phyloP scores from a whole-genome alignment of 2,113 vertebrate genomes.

The Scolopax mira region DNA sequence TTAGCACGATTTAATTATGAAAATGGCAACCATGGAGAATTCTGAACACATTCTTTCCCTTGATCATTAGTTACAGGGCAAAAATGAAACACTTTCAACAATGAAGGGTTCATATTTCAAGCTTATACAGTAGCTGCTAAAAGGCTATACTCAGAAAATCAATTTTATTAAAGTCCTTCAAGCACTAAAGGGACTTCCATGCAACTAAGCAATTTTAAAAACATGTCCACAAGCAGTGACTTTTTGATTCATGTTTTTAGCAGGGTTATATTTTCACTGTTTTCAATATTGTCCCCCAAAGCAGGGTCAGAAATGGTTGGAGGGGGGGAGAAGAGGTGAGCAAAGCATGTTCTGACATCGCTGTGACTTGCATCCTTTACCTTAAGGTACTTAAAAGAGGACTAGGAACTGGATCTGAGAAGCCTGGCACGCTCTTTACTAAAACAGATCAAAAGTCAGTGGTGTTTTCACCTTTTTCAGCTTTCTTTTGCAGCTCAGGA shows the following conservation, averaged over 20 bases:
- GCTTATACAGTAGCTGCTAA: slow-evolving; percentile 95
- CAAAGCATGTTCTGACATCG: slow-evolving; percentile 38
- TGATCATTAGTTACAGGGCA: slow-evolving; percentile 94
- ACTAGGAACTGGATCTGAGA: slow-evolving; percentile 37
- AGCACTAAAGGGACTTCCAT: slow-evolving; percentile 94
- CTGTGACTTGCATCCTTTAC: slow-evolving; percentile 55
- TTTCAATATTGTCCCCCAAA: slow-evolving; percentile 88
- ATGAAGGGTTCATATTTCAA: slow-evolving; percentile 99
- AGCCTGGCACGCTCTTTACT: not conserved
- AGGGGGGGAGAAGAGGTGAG: not conserved
- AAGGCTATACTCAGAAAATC: slow-evolving; percentile 98
- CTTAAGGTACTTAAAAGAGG: slow-evolving; percentile 70
- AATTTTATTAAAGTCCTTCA: slow-evolving; percentile 98
- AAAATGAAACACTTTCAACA: slow-evolving; percentile 96
- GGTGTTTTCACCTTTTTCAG: slow-evolving; percentile 33
- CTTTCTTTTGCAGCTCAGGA: slow-evolving; percentile 25
- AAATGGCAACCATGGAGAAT: slow-evolving; percentile 95
- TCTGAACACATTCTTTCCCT: slow-evolving; percentile 91
- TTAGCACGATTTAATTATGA: slow-evolving; percentile 98
- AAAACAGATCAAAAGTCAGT: slow-evolving; percentile 6
- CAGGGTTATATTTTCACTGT: slow-evolving; percentile 86
- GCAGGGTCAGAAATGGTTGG: slow-evolving; percentile 83
- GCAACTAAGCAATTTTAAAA: slow-evolving; percentile 98
- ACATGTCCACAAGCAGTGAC: slow-evolving; percentile 82
- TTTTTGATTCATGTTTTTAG: slow-evolving; percentile 91